phyloP scores from a whole-genome alignment of 2,113 vertebrate genomes.

The Notechis scutatus region DNA sequence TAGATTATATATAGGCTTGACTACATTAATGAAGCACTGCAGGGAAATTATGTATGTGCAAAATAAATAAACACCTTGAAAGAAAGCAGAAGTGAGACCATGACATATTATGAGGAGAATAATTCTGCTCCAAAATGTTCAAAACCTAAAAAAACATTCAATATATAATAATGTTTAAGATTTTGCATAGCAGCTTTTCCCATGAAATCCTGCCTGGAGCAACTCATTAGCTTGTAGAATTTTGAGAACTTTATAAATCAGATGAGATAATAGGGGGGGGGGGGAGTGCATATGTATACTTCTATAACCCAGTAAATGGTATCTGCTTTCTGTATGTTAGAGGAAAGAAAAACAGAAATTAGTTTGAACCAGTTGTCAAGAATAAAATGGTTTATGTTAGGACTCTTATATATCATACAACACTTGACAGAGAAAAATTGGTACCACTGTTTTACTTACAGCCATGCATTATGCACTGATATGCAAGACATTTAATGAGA shows the following conservation, averaged over 20 bases:
- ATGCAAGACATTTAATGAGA: background rate
- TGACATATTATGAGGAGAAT: rapidly evolving
- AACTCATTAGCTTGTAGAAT: background rate
- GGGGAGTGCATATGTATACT: background rate
- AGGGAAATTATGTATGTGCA: background rate
- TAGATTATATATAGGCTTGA: background rate
- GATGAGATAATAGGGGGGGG: background rate
- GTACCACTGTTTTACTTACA: background rate
- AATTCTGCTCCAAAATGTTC: background rate
- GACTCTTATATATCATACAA: background rate
- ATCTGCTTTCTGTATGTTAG: background rate
- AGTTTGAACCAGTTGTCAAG: background rate
- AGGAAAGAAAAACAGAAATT: background rate
- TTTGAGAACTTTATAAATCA: background rate
- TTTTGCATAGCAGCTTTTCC: too few relatives aligned
- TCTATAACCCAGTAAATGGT: background rate
- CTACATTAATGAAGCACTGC: background rate
- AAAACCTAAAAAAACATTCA: background rate
- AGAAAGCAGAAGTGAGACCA: background rate
- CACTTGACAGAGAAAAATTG: background rate
- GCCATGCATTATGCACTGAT: background rate
- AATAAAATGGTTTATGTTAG: background rate
- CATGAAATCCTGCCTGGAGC: background rate
- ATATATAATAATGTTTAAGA: background rate
- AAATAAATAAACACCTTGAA: background rate